Base-by-base conservation (phyloP, 1,140 invertebrate species). In the Lepeophtheirus salmonis region DNA sequence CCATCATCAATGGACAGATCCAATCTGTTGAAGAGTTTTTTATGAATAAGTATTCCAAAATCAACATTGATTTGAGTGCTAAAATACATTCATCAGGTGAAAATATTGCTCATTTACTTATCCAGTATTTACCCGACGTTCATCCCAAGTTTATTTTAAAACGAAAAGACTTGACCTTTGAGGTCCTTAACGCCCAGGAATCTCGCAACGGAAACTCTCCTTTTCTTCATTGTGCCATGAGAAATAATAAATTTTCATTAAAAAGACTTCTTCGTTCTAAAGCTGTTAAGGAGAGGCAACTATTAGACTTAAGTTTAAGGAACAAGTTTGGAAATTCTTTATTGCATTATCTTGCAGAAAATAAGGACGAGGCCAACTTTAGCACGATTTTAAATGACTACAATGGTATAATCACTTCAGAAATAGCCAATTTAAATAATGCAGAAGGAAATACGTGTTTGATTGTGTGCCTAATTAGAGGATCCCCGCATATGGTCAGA, bases 1-100 rank as follows among this genome's bases (percentile, higher is more conserved):
- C 30, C 30, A 41, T 41, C 30, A 41, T 41, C 30, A 41, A 41
- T n/a, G 30, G 30, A n/a, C 30, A 41, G n/a, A 41, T n/a, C 30
- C 30, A 41, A 30, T 14, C 25, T 16, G 55, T 57, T 2, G 55
- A 57, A 41, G 55, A 57, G 26, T 57, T 57, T 57, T 57, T 57
- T 23, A 57, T 57, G 55, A 24, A 57, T 23, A 57, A 57, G 21
- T 17, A 14, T 48, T 20, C 55, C 3, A 57, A 57, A 23, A 57
- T 23, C 3, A 14, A 26, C 23, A 26, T 57, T 16, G 30, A 30
- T 57, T 48, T 57, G 22, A 41, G 25, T 17, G 23, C 26, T 48
- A 24, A 17, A 2, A 16, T 57, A 16, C 22, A 26, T 2, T 17
- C 22, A 16, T 26, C 55, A 2, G n/a, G 25, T 23, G 55, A 57